A percentile compares a stretch with the other conserved stretches of the same genome.
Evolutionary conservation across 2,888 invertebrate genomes (phyloP).

Genomic region (Stomorhina lunata): DNA sequence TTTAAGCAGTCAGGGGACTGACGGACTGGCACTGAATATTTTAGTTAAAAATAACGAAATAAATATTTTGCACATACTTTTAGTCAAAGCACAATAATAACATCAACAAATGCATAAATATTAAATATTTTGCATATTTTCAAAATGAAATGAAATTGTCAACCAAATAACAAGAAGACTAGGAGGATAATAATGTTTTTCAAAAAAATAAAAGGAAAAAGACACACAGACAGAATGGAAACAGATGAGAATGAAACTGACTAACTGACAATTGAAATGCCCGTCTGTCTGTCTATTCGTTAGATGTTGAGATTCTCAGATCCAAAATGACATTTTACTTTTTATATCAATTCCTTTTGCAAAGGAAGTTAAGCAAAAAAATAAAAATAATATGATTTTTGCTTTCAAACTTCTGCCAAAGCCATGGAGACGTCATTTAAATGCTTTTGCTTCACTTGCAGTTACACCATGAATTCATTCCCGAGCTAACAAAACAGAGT

Average conservation of each 20-base stretch:
- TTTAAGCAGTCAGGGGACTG: not conserved
- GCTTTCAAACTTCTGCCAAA: slow-evolving; percentile 3
- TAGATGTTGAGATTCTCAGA: not conserved
- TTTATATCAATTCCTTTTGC: not conserved
- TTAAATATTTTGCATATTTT: slow-evolving; percentile 74
- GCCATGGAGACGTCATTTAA: slow-evolving; percentile 25
- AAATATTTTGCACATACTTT: slow-evolving; percentile 28
- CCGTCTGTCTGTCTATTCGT: not conserved
- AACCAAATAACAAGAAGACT: slow-evolving; percentile 66
- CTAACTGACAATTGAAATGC: too few relatives aligned
- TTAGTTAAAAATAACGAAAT: not conserved
- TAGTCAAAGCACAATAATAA: slow-evolving; percentile 25
- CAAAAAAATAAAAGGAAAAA: too few relatives aligned
- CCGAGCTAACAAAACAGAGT: not conserved
- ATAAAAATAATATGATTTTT: slow-evolving; percentile 1
- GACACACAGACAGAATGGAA: not conserved
- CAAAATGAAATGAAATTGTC: slow-evolving; percentile 74
- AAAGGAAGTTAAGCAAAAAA: slow-evolving; percentile 4
- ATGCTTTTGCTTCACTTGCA: slow-evolving; percentile 18
- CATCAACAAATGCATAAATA: slow-evolving; percentile 61
- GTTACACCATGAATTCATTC: slow-evolving; percentile 12
- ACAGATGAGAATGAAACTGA: not conserved
- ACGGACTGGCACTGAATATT: not conserved
- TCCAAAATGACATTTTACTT: not conserved
- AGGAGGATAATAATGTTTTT: slow-evolving; percentile 11